These are phyloP conservation scores for Actinernus sp. DNA, from an alignment of 92 coral and sea anemone species.

Conservation along the genomic window DNA sequence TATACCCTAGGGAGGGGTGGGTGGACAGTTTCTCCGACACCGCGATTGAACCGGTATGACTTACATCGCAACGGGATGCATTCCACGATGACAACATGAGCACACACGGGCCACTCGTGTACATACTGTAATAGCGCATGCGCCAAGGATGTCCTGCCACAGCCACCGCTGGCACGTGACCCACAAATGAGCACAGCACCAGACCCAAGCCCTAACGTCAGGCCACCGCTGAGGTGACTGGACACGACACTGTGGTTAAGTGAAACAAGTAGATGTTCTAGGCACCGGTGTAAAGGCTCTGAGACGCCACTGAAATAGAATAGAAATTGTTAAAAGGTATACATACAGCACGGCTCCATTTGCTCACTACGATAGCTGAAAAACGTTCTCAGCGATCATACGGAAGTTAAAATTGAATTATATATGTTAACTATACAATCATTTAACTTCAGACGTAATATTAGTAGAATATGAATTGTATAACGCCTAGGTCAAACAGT, in stretches of 20 bases:
- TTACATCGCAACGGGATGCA: slow-evolving; percentile 95
- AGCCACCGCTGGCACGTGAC: slow-evolving; percentile 81
- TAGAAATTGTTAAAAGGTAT: neutral
- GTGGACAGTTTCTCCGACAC: too few species aligned
- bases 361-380: too few species aligned
- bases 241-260: slow-evolving; percentile 58
- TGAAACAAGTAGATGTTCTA: slow-evolving; percentile 66
- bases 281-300: slow-evolving; percentile 63
- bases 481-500: too few species aligned
- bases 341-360: too few species aligned
- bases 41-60: too few species aligned
- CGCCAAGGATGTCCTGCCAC: slow-evolving; percentile 93
- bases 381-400: too few species aligned
- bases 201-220: slow-evolving; percentile 58
- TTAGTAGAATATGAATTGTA: too few species aligned
- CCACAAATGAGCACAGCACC: slow-evolving; percentile 90
- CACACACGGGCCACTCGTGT: slow-evolving; percentile 82
- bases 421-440: too few species aligned
- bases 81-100: slow-evolving; percentile 80
- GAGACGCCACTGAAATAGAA: slow-evolving; percentile 71
- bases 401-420: too few species aligned
- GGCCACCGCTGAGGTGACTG: slow-evolving; percentile 65
- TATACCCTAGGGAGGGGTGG: too few species aligned
- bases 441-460: too few species aligned
- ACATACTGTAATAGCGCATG: slow-evolving; percentile 90